Percentiles rank a stretch among this genome's conserved stretches.
These are phyloP conservation scores for Pristionchus entomophagus DNA, from an alignment of 2,888 invertebrate genomes.

Conservation along the genomic window DNA sequence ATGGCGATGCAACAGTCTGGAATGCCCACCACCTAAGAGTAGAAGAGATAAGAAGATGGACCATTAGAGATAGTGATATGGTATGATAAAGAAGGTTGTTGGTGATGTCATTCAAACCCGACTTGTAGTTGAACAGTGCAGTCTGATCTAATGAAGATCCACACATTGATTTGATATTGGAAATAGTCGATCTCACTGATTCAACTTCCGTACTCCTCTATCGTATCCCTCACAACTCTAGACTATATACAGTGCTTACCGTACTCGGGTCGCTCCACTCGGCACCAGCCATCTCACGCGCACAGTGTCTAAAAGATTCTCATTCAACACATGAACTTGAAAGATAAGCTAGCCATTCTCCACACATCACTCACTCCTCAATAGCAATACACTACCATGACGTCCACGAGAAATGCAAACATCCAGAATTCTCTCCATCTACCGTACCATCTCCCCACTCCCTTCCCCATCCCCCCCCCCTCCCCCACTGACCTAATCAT, in stretches of 20 bases:
- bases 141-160: not conserved
- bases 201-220: not conserved
- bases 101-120: constrained; percentile 27
- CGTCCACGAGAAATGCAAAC: too few relatives aligned
- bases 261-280: constrained; percentile 57
- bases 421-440: not conserved
- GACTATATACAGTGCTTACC: too few relatives aligned
- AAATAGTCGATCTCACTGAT: too few relatives aligned
- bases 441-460: not conserved
- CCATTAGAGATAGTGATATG: not conserved
- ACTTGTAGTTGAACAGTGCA: not conserved
- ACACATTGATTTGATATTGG: too few relatives aligned
- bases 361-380: too few relatives aligned
- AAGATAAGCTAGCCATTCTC: too few relatives aligned
- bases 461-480: not conserved
- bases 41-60: not conserved
- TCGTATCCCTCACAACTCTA: too few relatives aligned
- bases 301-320: constrained; percentile 50
- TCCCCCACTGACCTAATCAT: constrained; percentile 24
- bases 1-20: constrained; percentile 46
- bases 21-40: not conserved
- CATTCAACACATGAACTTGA: too few relatives aligned
- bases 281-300: constrained; percentile 60
- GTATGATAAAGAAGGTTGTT: constrained; percentile 34
- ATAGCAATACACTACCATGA: too few relatives aligned